Base-by-base conservation (phyloP, 2,888 invertebrate genomes). In the Agriopis marginaria region DNA sequence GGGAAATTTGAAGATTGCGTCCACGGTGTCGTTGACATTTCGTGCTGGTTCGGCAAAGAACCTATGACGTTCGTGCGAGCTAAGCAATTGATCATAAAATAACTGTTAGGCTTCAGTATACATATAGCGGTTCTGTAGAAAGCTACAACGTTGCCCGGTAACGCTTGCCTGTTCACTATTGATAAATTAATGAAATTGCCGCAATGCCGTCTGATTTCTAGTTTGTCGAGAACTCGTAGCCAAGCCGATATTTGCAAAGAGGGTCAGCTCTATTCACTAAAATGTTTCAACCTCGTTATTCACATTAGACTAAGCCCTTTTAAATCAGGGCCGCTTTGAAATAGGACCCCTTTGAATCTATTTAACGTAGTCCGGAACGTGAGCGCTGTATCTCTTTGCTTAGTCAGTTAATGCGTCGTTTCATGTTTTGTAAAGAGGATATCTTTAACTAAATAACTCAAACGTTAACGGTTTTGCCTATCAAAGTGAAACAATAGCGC, bases 21-120 rank as follows among this genome's bases (percentile, higher is more conserved):
- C 80, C 82, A 79, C 81, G 79, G 82, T 85, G 90, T 90, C 90
- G 90, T 91, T 92, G 91, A 91, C 91, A 91, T 91, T 90, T 90
- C 81, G 84, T 84, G 83, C 82, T 73, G 76, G 82, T 82, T 85
- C 82, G 71, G 75, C 79, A 80, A 79, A 81, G 79, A 55, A 44
- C 49, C 45, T 76, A 81, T 77, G 72, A 73, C 76, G 76, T 66
- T 66, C 61, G 69, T 62, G 77, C 77, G 79, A 70, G 71, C 68
- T 64, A 66, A 68, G 70, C 75, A 75, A 78, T 80, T 77, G 74
- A 72, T 79, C 69, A 77, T 75, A 79, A 79, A 81, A 81, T 84
- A 85, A 85, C 83, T 80, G 81, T 84, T 76, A 72, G 68, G 67
- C 64, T 68, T 74, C 66, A 64, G 71, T 67, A 49, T 62, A 32